phyloP scores from a whole-genome alignment of 2,888 invertebrate genomes.

The Tenthredo amoena region DNA sequence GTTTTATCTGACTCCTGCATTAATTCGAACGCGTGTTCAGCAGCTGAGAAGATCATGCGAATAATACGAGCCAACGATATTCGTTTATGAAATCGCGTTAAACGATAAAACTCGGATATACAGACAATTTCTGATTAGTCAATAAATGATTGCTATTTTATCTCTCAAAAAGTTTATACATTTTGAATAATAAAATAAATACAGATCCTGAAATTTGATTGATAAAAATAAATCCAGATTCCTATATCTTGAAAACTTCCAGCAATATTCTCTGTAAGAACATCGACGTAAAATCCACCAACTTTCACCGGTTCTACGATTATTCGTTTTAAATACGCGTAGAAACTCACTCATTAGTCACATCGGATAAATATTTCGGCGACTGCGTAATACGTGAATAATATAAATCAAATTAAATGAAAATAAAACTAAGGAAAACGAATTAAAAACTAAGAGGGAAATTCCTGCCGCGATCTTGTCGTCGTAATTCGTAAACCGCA shows the following conservation, averaged over 20 bases:
- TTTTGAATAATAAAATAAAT: neutral
- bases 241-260: neutral
- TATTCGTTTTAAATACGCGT: neutral
- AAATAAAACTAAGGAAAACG: neutral
- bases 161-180: neutral
- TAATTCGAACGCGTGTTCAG: conserved; percentile 19
- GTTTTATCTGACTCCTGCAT: conserved; percentile 21
- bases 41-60: conserved; percentile 31
- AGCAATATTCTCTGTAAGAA: neutral
- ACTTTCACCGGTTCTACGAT: neutral
- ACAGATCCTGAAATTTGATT: neutral
- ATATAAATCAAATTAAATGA: neutral
- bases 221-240: neutral
- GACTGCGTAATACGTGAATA: neutral
- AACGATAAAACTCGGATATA: neutral
- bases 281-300: neutral
- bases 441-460: neutral
- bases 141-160: conserved; percentile 7
- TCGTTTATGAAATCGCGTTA: conserved; percentile 10
- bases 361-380: neutral
- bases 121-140: neutral
- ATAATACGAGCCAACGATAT: neutral
- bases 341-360: neutral
- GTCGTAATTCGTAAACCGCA: neutral
- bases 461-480: neutral